Conservation (phyloP, 2,797 vertebrate species). For the Cheirogaleus major region DNA sequence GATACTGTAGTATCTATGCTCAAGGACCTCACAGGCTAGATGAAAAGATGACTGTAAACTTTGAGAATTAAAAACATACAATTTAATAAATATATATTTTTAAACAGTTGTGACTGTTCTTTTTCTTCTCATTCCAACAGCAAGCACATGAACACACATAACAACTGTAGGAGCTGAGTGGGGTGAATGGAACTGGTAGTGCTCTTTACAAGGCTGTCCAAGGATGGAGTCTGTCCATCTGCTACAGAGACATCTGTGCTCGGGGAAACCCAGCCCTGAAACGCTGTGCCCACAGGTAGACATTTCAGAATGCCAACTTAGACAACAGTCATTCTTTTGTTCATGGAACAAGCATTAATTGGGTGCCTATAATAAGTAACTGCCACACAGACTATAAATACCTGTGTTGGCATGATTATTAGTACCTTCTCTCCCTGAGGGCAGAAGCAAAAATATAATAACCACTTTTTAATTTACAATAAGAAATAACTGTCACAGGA, state of each 20-base stretch:
- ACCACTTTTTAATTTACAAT: background rate
- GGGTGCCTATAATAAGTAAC: background rate
- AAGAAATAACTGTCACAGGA: background rate
- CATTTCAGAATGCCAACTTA: background rate
- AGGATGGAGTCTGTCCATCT: background rate
- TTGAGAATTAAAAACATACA: slow-evolving; percentile 35
- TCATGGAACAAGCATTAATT: background rate
- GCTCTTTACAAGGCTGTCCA: background rate
- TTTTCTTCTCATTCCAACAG: background rate
- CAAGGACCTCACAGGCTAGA: background rate
- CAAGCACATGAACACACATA: background rate
- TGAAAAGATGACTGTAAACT: slow-evolving; percentile 20
- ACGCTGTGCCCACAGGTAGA: background rate
- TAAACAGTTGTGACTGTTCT: background rate
- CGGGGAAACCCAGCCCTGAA: background rate
- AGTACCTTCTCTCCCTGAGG: background rate
- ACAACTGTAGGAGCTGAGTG: background rate
- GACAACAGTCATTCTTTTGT: background rate
- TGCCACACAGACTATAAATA: background rate
- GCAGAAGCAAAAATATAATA: background rate
- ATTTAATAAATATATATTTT: slow-evolving; percentile 75
- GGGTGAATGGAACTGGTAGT: background rate
- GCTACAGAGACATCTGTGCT: background rate
- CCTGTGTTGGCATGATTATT: background rate
- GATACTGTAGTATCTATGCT: background rate